These are phyloP conservation scores for Danio albolineatus DNA, from an alignment of 2,797 vertebrate species.

Conservation along the genomic window DNA sequence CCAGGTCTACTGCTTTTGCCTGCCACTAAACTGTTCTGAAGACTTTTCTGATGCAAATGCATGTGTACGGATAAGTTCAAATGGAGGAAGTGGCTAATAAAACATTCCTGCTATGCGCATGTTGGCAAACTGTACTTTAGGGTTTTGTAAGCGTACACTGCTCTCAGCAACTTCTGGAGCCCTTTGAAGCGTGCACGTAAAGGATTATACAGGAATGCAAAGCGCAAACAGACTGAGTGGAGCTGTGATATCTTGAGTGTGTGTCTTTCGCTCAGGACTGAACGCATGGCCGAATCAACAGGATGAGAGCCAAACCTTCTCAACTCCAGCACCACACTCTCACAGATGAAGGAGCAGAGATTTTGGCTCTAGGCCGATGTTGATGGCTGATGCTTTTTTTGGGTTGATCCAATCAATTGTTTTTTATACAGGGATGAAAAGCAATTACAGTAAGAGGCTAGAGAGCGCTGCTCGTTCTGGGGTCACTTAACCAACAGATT, in stretches of 20 bases:
- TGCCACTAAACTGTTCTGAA: background rate
- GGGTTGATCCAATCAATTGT: background rate
- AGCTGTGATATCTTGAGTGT: background rate
- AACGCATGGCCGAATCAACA: conserved; percentile 5
- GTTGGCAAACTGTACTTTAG: conserved; percentile 6
- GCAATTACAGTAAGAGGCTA: conserved; percentile 27
- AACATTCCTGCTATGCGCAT: background rate
- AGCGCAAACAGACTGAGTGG: background rate
- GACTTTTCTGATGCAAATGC: background rate
- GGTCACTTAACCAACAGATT: conserved; percentile 13
- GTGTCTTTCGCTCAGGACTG: background rate
- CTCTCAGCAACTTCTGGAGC: conserved; percentile 4
- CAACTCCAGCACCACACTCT: background rate
- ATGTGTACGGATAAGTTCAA: background rate
- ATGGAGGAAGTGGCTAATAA: background rate
- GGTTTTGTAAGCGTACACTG: background rate
- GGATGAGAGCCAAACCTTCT: conserved; percentile 4
- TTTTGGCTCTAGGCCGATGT: background rate
- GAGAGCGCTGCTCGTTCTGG: background rate
- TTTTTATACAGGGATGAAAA: conserved; percentile 4
- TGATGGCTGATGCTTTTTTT: background rate
- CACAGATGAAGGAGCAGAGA: conserved; percentile 4
- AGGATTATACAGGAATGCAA: conserved; percentile 16
- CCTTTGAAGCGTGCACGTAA: background rate
- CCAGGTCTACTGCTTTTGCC: background rate